Conservation (phyloP, 2,797 vertebrate species). For the Rhadinocentrus ornatus region DNA sequence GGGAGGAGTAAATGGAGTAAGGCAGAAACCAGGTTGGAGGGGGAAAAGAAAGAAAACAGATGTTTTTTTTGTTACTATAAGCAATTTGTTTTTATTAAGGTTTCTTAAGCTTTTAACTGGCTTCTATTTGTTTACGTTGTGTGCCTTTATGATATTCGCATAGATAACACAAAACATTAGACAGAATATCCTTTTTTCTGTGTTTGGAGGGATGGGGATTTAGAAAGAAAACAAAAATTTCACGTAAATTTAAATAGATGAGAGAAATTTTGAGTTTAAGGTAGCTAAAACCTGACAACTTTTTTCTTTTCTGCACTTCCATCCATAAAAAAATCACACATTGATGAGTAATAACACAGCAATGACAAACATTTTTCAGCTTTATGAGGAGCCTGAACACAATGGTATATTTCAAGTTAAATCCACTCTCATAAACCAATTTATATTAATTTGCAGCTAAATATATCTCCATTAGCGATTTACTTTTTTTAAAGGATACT, state of each 20-base stretch:
- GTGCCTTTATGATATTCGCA: constrained; percentile 36
- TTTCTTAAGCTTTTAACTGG: constrained; percentile 59
- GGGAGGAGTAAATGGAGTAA: constrained; percentile 61
- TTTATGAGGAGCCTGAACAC: constrained; percentile 6
- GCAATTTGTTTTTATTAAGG: constrained; percentile 72
- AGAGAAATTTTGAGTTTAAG: background rate
- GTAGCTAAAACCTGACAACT: background rate
- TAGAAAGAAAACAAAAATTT: background rate
- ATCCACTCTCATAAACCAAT: background rate
- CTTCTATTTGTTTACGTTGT: constrained; percentile 57
- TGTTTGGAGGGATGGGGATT: background rate
- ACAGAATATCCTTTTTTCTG: constrained; percentile 10
- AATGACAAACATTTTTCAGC: background rate
- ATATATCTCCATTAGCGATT: background rate
- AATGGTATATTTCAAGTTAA: constrained; percentile 15
- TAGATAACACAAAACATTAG: constrained; percentile 28
- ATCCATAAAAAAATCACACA: constrained; percentile 13
- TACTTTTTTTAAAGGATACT: background rate
- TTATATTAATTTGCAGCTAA: background rate
- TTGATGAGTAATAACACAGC: constrained; percentile 13
- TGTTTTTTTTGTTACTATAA: constrained; percentile 68
- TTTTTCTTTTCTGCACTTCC: background rate
- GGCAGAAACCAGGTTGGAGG: constrained; percentile 43
- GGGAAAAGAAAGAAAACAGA: constrained; percentile 47
- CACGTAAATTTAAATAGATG: background rate